phyloP scores from a whole-genome alignment of 2,888 invertebrate genomes.

The Dicroscelio sp. region DNA sequence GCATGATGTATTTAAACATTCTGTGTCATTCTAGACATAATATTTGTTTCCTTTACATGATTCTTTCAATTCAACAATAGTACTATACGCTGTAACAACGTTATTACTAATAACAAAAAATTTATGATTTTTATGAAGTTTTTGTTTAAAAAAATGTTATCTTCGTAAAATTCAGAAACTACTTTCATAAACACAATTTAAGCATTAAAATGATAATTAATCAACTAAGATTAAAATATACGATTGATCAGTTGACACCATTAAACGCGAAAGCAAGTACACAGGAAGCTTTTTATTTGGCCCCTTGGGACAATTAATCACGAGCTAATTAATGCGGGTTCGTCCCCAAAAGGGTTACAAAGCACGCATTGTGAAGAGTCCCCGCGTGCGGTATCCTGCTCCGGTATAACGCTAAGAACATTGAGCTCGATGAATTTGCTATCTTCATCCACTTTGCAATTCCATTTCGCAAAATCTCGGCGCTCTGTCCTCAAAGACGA shows the following conservation, averaged over 20 bases:
- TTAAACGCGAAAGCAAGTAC: conserved; percentile 64
- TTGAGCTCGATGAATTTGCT: conserved; percentile 45
- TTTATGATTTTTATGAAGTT: too few species aligned
- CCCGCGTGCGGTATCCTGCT: conserved; percentile 49
- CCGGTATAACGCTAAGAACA: conserved; percentile 22
- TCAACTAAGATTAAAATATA: background rate
- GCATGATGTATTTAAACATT: too few species aligned
- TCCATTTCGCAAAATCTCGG: conserved; percentile 41
- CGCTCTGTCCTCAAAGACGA: conserved; percentile 45
- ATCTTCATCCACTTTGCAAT: conserved; percentile 55
- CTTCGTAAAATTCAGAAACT: too few species aligned
- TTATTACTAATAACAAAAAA: too few species aligned
- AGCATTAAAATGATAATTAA: too few species aligned
- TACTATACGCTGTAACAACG: too few species aligned
- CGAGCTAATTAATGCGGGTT: conserved; percentile 88
- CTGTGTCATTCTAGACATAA: too few species aligned
- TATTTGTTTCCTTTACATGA: too few species aligned
- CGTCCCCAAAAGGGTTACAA: conserved; percentile 75
- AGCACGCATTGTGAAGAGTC: conserved; percentile 54
- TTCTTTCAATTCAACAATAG: too few species aligned
- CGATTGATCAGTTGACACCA: conserved; percentile 59
- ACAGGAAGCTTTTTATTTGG: conserved; percentile 86
- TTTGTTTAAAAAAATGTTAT: too few species aligned
- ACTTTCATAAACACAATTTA: too few species aligned
- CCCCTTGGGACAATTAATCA: conserved; percentile 89